phyloP scores from a whole-genome alignment of 2,797 vertebrate species.

The Karalla daura region DNA sequence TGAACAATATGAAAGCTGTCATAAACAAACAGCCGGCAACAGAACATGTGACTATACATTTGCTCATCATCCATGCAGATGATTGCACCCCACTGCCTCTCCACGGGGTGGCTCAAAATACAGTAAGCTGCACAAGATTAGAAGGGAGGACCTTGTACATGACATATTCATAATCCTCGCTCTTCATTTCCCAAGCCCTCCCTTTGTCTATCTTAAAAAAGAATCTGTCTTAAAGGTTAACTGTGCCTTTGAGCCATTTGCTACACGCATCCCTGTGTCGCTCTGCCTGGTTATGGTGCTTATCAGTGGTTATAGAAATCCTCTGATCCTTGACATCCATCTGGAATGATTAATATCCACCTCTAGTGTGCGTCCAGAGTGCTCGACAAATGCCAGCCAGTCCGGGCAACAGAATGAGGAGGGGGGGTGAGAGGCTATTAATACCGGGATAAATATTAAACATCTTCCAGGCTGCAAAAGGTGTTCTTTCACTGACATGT shows the following conservation, averaged over 20 bases:
- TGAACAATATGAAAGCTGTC: constrained; percentile 39
- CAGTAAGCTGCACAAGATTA: constrained; percentile 32
- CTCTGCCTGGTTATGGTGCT: constrained; percentile 11
- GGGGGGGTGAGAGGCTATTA: constrained; percentile 9
- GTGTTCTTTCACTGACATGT: constrained; percentile 26
- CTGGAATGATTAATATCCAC: constrained; percentile 59
- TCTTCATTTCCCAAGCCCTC: constrained; percentile 16
- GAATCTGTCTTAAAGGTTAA: constrained; percentile 42
- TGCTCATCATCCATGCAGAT: constrained; percentile 15
- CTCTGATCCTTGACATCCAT: constrained; percentile 54
- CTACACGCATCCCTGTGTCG: constrained; percentile 15
- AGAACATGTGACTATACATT: constrained; percentile 16
- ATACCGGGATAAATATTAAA: background rate
- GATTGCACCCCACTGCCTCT: constrained; percentile 20
- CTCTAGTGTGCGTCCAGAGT: constrained; percentile 5
- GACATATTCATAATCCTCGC: constrained; percentile 30
- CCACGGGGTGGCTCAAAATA: constrained; percentile 21
- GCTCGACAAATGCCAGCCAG: constrained; percentile 30
- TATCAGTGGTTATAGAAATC: constrained; percentile 5
- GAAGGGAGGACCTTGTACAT: background rate
- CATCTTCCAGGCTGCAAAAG: background rate
- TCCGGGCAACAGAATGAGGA: constrained; percentile 22
- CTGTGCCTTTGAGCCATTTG: constrained; percentile 36
- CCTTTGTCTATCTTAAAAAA: background rate
- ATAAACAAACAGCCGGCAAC: constrained; percentile 33